Evolutionary conservation across 2,113 vertebrate genomes (phyloP).

Genomic region (Cynoglossus semilaevis): DNA sequence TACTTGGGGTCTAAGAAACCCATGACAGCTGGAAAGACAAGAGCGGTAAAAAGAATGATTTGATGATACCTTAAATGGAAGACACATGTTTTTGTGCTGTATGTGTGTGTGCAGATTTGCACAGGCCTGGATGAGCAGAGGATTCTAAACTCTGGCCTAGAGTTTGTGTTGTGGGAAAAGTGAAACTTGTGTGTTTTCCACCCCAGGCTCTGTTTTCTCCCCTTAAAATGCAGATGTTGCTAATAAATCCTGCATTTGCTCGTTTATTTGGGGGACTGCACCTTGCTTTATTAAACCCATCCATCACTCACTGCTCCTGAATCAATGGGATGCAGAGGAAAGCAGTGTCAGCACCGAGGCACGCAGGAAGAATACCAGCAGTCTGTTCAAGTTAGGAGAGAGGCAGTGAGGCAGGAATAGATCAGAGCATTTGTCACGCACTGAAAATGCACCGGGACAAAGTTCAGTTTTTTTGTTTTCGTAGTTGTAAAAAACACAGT

Average conservation of each 20-base stretch:
- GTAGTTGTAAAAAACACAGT: slow-evolving; percentile 3
- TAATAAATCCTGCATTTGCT: slow-evolving; percentile 74
- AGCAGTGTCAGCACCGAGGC: slow-evolving; percentile 66
- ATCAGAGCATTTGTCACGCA: slow-evolving; percentile 51
- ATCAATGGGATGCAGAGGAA: slow-evolving; percentile 74
- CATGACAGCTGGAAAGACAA: slow-evolving; percentile 19
- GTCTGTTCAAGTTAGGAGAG: slow-evolving; percentile 39
- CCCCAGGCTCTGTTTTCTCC: slow-evolving; percentile 55
- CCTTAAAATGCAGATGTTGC: slow-evolving; percentile 74
- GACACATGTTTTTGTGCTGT: slow-evolving; percentile 2
- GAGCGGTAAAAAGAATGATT: too few species aligned
- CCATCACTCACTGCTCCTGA: slow-evolving; percentile 72
- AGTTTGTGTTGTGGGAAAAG: slow-evolving; percentile 32
- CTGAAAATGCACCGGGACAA: slow-evolving; percentile 21
- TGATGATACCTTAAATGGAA: too few species aligned
- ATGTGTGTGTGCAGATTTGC: slow-evolving; percentile 5
- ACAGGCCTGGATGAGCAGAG: not conserved
- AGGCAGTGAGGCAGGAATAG: slow-evolving; percentile 33
- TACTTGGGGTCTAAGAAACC: slow-evolving; percentile 44
- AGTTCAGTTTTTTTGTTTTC: slow-evolving; percentile 33
- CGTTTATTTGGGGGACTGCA: slow-evolving; percentile 76
- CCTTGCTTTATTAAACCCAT: slow-evolving; percentile 79
- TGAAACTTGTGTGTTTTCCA: slow-evolving; percentile 49
- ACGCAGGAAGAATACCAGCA: slow-evolving; percentile 58
- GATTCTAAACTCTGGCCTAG: slow-evolving; percentile 21